These are phyloP conservation scores for Allophyes oxyacanthae DNA, from an alignment of 2,888 invertebrate genomes.

Conservation along the genomic window DNA sequence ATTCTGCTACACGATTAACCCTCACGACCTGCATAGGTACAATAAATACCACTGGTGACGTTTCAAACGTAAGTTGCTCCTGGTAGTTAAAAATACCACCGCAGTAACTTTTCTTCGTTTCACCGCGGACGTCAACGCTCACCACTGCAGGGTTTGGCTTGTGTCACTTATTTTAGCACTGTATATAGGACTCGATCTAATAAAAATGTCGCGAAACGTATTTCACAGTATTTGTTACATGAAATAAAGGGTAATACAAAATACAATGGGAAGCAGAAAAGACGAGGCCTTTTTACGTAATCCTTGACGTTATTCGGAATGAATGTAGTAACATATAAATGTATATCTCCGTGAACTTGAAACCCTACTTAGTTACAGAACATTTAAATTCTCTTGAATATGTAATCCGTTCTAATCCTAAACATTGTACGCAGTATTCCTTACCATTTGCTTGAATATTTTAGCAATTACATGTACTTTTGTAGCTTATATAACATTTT, in stretches of 20 bases:
- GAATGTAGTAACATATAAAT: conserved; percentile 7
- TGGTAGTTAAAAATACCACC: conserved; percentile 48
- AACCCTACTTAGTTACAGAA: conserved; percentile 41
- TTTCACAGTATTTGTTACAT: conserved; percentile 8
- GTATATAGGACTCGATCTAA: not conserved
- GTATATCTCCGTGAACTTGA: conserved; percentile 27
- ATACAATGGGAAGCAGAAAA: conserved; percentile 8
- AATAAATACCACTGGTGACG: conserved; percentile 20
- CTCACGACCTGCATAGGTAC: conserved; percentile 5
- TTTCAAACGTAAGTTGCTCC: conserved; percentile 26
- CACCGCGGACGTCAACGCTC: conserved; percentile 44
- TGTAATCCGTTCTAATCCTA: conserved; percentile 43
- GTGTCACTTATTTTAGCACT: conserved; percentile 7
- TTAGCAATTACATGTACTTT: conserved; percentile 31
- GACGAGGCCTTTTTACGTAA: conserved; percentile 42
- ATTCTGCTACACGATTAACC: conserved; percentile 24
- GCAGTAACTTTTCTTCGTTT: conserved; percentile 43
- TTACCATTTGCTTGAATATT: conserved; percentile 36
- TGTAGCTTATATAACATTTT: conserved; percentile 38
- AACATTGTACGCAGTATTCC: conserved; percentile 37
- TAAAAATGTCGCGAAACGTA: not conserved
- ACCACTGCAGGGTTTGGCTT: conserved; percentile 45
- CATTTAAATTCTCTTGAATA: conserved; percentile 50
- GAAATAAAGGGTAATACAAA: conserved; percentile 10
- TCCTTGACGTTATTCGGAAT: conserved; percentile 25